Evolutionary conservation across 64 coral and sea anemone genomes (phyloP).

Genomic region (Acropora tenuis): DNA sequence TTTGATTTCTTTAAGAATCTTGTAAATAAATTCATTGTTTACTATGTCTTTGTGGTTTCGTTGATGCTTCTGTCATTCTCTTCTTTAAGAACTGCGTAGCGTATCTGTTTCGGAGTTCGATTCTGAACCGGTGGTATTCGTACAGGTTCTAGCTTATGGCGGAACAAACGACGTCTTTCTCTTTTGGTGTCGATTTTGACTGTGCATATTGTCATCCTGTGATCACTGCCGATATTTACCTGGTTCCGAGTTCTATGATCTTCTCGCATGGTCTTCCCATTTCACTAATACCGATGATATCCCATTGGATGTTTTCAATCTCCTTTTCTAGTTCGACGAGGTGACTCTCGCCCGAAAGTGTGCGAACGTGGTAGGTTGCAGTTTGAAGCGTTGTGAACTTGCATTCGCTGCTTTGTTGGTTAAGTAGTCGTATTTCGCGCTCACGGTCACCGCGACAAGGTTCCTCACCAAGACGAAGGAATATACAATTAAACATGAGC

Average conservation of each 20-base stretch:
- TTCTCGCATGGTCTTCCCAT: conserved; percentile 1
- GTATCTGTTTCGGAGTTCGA: conserved; percentile 2
- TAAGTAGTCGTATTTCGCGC: neutral
- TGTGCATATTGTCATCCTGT: conserved; percentile 4
- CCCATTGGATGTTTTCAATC: neutral
- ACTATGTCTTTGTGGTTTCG: neutral
- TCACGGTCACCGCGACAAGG: neutral
- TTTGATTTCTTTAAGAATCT: too few species aligned
- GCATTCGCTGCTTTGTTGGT: neutral
- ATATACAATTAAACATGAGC: too few species aligned
- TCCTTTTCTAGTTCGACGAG: neutral
- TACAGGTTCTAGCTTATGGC: neutral
- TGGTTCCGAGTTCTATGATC: neutral
- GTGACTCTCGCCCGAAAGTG: neutral
- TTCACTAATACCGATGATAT: neutral
- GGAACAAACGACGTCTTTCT: conserved; percentile 11
- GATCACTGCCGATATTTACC: conserved; percentile 8
- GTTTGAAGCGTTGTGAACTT: neutral
- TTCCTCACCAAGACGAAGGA: neutral
- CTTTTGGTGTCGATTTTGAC: conserved; percentile 23
- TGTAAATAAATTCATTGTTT: too few species aligned
- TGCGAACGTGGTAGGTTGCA: neutral
- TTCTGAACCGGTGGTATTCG: conserved; percentile 4
- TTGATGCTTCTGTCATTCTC: neutral
- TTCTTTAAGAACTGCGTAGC: neutral